These are phyloP conservation scores for Steatornis caripensis DNA, from an alignment of 2,113 vertebrate species.

Conservation along the genomic window DNA sequence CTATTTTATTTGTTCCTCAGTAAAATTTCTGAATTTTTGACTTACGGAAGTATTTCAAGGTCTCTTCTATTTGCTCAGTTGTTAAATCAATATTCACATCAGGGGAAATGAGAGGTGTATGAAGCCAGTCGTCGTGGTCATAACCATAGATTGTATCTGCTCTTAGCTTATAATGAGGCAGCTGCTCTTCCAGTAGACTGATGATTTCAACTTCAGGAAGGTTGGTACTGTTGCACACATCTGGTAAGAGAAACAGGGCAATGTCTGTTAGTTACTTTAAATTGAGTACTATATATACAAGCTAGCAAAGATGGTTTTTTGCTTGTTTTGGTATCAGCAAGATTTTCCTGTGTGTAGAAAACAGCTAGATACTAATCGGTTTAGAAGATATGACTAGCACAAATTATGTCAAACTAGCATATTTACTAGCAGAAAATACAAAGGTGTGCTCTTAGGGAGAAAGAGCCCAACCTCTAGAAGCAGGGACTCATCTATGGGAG, in stretches of 20 bases:
- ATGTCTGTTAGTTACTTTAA: neutral
- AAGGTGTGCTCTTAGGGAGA: neutral
- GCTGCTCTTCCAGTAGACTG: slow-evolving; percentile 95
- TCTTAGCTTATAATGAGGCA: slow-evolving; percentile 95
- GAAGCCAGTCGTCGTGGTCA: slow-evolving; percentile 98
- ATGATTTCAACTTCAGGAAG: slow-evolving; percentile 99
- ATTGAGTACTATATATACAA: neutral
- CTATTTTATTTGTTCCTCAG: neutral
- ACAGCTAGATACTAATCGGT: neutral
- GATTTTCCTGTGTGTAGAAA: neutral
- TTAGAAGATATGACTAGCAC: neutral
- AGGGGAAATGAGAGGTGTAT: slow-evolving; percentile 90
- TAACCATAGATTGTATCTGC: slow-evolving; percentile 97
- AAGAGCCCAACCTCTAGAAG: neutral
- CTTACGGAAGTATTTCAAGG: slow-evolving; percentile 98
- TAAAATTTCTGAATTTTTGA: neutral
- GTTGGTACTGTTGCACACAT: slow-evolving; percentile 98
- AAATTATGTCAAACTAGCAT: neutral
- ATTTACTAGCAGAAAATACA: neutral
- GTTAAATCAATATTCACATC: slow-evolving; percentile 88
- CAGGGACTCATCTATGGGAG: neutral
- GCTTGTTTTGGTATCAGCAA: neutral
- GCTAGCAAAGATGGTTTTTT: neutral
- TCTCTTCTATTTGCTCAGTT: slow-evolving; percentile 96
- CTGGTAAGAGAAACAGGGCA: slow-evolving; percentile 62